Percentiles rank a stretch among this genome's conserved stretches.
These are phyloP conservation scores for Pseudocheirus occidentalis DNA, from an alignment of 2,797 vertebrate species.

Conservation along the genomic window DNA sequence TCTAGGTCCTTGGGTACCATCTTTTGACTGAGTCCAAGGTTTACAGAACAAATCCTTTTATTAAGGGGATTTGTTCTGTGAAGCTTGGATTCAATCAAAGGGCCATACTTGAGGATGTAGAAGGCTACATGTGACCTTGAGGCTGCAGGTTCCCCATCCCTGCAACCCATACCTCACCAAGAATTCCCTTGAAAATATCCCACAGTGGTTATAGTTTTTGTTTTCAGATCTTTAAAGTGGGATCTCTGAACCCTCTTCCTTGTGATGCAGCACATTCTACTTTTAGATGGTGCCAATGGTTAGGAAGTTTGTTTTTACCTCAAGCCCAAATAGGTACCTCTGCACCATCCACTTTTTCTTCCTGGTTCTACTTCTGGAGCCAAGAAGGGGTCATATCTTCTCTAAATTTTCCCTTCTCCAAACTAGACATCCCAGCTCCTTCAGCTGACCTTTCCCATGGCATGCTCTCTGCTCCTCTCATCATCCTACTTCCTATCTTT, in stretches of 20 bases:
- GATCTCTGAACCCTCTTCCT: neutral
- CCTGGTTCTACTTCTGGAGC: neutral
- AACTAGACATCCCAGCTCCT: neutral
- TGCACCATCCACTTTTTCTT: neutral
- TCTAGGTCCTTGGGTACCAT: no score
- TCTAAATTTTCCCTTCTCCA: neutral
- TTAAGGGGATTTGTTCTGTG: no score
- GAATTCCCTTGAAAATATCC: neutral
- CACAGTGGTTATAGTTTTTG: neutral
- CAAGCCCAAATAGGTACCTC: neutral
- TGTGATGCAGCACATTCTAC: neutral
- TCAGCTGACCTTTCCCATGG: neutral
- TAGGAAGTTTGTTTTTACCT: neutral
- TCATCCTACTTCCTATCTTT: neutral
- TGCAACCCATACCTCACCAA: neutral
- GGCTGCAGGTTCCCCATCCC: no score
- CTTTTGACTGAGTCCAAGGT: no score
- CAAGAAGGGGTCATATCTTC: neutral
- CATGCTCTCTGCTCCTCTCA: neutral
- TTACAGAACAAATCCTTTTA: no score
- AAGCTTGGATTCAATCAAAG: no score
- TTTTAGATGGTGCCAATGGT: neutral
- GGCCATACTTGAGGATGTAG: no score
- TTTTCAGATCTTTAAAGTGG: neutral
- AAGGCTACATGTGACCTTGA: no score